Evolutionary conservation across 1,140 invertebrate genomes (phyloP), one percentile per base, ranked within the genome.

Genomic region (Tyrophagus putrescentiae): DNA sequence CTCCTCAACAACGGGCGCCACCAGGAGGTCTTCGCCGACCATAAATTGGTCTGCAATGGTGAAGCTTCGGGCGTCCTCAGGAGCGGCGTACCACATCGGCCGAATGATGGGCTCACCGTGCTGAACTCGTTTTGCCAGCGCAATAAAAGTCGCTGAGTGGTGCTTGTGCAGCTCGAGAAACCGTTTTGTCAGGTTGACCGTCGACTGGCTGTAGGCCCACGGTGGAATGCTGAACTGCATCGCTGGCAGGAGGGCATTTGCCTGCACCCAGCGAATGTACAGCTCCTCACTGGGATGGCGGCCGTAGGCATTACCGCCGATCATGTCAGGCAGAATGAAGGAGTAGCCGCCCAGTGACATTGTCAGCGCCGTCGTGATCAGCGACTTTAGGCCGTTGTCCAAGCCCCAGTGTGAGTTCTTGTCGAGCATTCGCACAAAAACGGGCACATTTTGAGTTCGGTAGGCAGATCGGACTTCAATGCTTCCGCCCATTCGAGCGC

Each of bases 231-330:
- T 91, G 70, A 87, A 91, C 71, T 96, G 88, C 67, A 95, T 76
- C 1, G 79, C 76, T 0, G 90, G 87, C 78, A 96, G 80, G 66
- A 92, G 90, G 0, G 82, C 77, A 63, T 85, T 89, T 1, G 81
- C 82, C 71, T 93, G 84, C 23, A 90, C 71, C 90, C 90, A 96
- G 64, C 91, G 75, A 45, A 94, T 80, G 66, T 84, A 92, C n/a
- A 95, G 72, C 70, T 94, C 84, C 62, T 81, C 80, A 3, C 78
- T 78, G 11, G 77, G 75, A 1, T 66, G 69, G 2, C 67, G 29
- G 65, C 68, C 27, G 73, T 77, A 69, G 0, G 80, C 84, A 69
- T 91, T 91, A 1, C 91, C 90, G 2, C 90, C 90, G 64, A 96
- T 82, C 84, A 93, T 90, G 68, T 93, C 89, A 0, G 88, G 87